Base-by-base conservation (phyloP, 2,888 invertebrate species). In the Saturnia japonica region DNA sequence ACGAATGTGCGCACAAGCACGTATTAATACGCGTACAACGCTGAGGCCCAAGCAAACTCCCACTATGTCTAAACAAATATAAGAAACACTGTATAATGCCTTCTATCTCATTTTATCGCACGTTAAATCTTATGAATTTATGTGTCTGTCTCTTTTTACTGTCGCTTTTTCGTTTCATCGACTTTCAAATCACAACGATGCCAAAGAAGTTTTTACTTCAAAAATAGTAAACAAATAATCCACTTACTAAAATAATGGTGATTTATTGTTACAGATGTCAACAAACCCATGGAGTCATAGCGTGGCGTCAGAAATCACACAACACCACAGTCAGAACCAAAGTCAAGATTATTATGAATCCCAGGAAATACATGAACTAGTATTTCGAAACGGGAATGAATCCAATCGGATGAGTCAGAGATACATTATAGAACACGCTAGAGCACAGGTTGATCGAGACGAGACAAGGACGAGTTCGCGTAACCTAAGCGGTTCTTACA, bases 261-360 rank as follows among this genome's bases (percentile, higher is more conserved):
- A 47, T 22, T 6, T 28, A 28, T 60, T 28, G 22, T 64, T 64
- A 34, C 64, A 64, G 64, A n/a, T 64, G n/a, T 64, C 64, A 40
- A 40, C 64, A 40, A 64, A 64, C 40, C 64, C 40, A 64, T 64
- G 64, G 64, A 40, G 64, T 64, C 40, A 34, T 64, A 40, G 64
- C n/a, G 64, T 64, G 64, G 34, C 64, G 1, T 64, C 64, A 40
- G 64, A 64, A 19, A 34, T 40, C 19, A 19, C 34, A 8, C 34
- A 40, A 40, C 16, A 64, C 40, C 1, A n/a, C n/a, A 40, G n/a
- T 3, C 40, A 64, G 22, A 64, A 40, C 19, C n/a, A 40, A 19
- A 40, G 19, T n/a, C 19, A n/a, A 64, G n/a, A 64, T 64, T 25
- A 64, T 64, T 64, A 64, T 14, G 40, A 64, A 1, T 19, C 19